Percentiles rank a stretch among this genome's conserved stretches.
Evolutionary conservation across 2,888 invertebrate species (phyloP).

Genomic region (Himalopsyche tibetana): DNA sequence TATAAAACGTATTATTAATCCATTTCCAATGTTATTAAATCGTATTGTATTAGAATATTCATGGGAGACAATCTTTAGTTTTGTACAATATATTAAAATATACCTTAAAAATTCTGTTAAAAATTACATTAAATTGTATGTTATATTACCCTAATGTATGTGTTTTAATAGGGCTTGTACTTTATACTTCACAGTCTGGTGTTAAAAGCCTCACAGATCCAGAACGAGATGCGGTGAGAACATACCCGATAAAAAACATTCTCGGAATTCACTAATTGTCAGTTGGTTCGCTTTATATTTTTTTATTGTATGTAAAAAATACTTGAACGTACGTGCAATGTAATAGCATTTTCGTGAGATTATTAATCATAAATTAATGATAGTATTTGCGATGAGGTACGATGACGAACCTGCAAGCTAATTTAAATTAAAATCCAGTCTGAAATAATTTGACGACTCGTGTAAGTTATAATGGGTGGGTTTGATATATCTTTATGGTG

Average conservation of each 20-base stretch:
- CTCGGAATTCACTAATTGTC: slow-evolving; percentile 40
- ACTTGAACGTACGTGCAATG: slow-evolving; percentile 36
- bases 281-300: slow-evolving; percentile 38
- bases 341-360: slow-evolving; percentile 43
- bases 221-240: slow-evolving; percentile 29
- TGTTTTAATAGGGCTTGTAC: neutral
- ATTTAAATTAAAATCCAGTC: slow-evolving; percentile 42
- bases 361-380: slow-evolving; percentile 43
- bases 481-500: neutral
- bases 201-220: slow-evolving; percentile 40
- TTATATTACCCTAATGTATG: neutral
- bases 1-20: too few species aligned
- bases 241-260: slow-evolving; percentile 20
- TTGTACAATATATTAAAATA: too few species aligned
- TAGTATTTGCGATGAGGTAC: slow-evolving; percentile 25
- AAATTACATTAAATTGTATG: neutral
- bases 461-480: neutral
- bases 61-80: too few species aligned
- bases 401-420: slow-evolving; percentile 40
- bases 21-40: too few species aligned
- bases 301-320: slow-evolving; percentile 27
- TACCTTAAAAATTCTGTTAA: neutral
- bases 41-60: too few species aligned
- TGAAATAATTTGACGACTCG: slow-evolving; percentile 32
- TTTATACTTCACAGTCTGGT: slow-evolving; percentile 32